A percentile compares a stretch with the other conserved stretches of the same genome.
These are phyloP conservation scores for Paedocypris sp. DNA, from an alignment of 2,113 vertebrate genomes.

Conservation along the genomic window DNA sequence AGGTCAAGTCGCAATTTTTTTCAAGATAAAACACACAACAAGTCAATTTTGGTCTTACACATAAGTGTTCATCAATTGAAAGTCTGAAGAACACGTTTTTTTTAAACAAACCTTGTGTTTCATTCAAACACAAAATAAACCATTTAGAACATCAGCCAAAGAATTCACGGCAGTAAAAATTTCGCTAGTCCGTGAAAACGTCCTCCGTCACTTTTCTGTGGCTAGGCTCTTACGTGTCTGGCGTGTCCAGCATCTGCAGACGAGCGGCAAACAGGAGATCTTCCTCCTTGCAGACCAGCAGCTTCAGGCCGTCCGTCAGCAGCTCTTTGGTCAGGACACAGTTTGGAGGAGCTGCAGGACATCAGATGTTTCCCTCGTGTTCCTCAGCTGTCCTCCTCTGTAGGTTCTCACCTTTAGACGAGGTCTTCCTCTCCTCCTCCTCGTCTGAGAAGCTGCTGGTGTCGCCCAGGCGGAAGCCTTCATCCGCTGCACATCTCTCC, in stretches of 20 bases:
- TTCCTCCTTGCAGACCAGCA: conserved; percentile 89
- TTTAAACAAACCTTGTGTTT: no score
- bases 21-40: no score
- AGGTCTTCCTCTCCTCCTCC: conserved; percentile 54
- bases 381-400: conserved; percentile 45
- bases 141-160: no score
- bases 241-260: conserved; percentile 76
- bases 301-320: conserved; percentile 78
- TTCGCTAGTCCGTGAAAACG: background rate
- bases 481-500: conserved; percentile 82
- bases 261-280: conserved; percentile 84
- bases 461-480: conserved; percentile 77
- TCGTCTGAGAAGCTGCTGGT: conserved; percentile 88
- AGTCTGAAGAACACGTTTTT: no score
- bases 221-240: conserved; percentile 72
- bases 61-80: no score
- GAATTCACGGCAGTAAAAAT: background rate
- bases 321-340: conserved; percentile 80
- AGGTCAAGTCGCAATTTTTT: no score
- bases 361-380: conserved; percentile 38
- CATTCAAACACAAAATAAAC: no score
- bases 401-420: no score
- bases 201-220: no score
- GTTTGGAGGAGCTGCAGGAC: conserved; percentile 54
- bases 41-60: no score